phyloP scores from a whole-genome alignment of 1,140 invertebrate genomes.

The Listronotus oregonensis region DNA sequence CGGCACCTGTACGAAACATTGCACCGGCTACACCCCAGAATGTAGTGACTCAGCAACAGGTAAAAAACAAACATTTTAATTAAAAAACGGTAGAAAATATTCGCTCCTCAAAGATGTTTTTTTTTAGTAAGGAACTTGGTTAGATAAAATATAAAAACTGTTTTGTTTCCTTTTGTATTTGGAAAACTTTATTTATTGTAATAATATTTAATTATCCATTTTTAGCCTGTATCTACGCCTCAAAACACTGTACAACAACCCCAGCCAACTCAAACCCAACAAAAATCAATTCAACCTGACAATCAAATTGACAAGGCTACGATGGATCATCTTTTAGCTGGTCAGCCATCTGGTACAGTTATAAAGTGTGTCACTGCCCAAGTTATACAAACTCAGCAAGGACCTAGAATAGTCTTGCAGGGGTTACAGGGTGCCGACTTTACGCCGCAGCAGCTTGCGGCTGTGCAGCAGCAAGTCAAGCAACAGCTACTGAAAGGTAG shows the following conservation, averaged over 20 bases:
- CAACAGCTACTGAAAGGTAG: constrained; percentile 82
- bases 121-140: no score
- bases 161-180: no score
- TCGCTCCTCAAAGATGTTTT: no score
- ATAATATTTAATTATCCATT: neutral
- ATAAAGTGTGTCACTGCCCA: constrained; percentile 85
- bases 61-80: neutral
- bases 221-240: neutral
- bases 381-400: constrained; percentile 80
- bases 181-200: no score
- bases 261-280: constrained; percentile 20
- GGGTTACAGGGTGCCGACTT: constrained; percentile 81
- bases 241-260: neutral
- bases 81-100: no score
- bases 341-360: constrained; percentile 80
- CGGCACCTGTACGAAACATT: constrained; percentile 27
- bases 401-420: constrained; percentile 82
- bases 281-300: constrained; percentile 45
- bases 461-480: constrained; percentile 86
- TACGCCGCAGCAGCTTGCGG: constrained; percentile 75
- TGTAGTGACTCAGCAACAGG: constrained; percentile 35
- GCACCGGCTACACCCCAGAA: constrained; percentile 10
- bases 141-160: no score
- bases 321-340: constrained; percentile 72
- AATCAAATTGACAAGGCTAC: constrained; percentile 58